Conservation (phyloP, 2,888 invertebrate genomes). For the Cephonodes hylas region DNA sequence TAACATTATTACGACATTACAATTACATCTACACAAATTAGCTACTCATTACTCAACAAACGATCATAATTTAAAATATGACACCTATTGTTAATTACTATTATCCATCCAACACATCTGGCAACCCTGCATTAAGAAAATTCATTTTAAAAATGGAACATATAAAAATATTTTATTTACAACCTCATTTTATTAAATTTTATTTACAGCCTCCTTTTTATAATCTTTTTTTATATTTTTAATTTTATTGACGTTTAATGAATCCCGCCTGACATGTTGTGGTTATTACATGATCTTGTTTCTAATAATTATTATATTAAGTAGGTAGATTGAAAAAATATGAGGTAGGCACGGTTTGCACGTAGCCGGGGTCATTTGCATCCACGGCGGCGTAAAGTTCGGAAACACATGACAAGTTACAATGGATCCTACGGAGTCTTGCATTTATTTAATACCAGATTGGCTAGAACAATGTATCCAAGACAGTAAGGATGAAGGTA, state of each 20-base stretch:
- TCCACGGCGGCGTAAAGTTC: neutral
- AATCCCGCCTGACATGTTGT: neutral
- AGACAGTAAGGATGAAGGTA: conserved; percentile 42
- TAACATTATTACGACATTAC: too few species aligned
- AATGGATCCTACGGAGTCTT: conserved; percentile 18
- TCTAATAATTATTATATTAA: neutral
- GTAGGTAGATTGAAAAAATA: neutral
- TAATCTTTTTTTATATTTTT: neutral
- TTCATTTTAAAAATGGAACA: neutral
- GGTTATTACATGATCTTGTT: neutral
- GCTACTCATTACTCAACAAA: neutral
- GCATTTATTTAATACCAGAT: conserved; percentile 20
- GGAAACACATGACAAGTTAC: conserved; percentile 8
- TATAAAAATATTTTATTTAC: neutral
- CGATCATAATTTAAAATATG: too few species aligned
- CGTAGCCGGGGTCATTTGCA: neutral
- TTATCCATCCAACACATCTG: neutral
- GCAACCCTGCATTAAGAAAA: neutral
- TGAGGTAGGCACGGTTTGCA: neutral
- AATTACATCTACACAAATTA: too few species aligned
- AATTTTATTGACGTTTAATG: neutral
- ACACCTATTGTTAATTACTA: too few species aligned
- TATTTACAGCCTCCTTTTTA: neutral
- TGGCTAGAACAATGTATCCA: conserved; percentile 35
- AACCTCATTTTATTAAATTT: neutral